Evolutionary conservation across 2,888 invertebrate genomes (phyloP).

Genomic region (Lypha dubia): DNA sequence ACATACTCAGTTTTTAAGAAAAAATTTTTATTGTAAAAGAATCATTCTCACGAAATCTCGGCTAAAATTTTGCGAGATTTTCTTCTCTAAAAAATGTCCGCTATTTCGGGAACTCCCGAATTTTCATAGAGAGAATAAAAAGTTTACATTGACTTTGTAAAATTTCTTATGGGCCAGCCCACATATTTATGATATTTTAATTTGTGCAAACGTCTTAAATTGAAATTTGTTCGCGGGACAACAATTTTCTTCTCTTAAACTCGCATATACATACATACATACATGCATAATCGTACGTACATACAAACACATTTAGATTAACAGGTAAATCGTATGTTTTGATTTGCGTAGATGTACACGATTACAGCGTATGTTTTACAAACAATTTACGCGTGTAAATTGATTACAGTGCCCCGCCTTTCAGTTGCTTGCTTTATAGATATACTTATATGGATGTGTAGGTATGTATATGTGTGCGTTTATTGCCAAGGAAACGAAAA

Average conservation of each 20-base stretch:
- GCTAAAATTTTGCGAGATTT: too few species aligned
- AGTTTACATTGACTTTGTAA: background rate
- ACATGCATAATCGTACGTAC: too few species aligned
- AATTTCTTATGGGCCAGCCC: background rate
- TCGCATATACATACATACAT: conserved; percentile 23
- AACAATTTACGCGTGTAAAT: conserved; percentile 67
- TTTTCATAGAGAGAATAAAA: too few species aligned
- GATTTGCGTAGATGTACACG: conserved; percentile 17
- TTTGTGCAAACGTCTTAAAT: conserved; percentile 34
- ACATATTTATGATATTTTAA: background rate
- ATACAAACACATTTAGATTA: conserved; percentile 38
- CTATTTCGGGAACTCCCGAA: too few species aligned
- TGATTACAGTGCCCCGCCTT: conserved; percentile 40
- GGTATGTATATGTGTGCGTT: too few species aligned
- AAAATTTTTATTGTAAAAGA: too few species aligned
- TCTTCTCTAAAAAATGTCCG: too few species aligned
- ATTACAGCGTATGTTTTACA: conserved; percentile 63
- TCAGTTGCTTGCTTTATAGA: conserved; percentile 3
- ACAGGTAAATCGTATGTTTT: conserved; percentile 54
- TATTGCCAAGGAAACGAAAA: conserved; percentile 6
- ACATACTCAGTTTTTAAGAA: too few species aligned
- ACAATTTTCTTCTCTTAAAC: conserved; percentile 40
- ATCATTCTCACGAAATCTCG: too few species aligned
- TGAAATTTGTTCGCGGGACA: conserved; percentile 51
- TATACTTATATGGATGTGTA: too few species aligned